Evolutionary conservation across 2,888 invertebrate species (phyloP).

Genomic region (Gymnocheta viridis): DNA sequence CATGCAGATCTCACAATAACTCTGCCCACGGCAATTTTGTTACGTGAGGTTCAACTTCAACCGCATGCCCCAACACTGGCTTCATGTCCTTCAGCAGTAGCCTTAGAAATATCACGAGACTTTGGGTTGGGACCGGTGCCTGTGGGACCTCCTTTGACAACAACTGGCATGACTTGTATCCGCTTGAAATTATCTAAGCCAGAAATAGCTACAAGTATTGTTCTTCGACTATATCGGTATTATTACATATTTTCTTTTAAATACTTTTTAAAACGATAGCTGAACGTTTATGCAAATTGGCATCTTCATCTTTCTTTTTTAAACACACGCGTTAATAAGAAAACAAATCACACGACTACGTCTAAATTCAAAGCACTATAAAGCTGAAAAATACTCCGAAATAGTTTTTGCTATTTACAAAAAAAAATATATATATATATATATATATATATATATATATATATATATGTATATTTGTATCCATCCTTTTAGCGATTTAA

Average conservation of each 20-base stretch:
- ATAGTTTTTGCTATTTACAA: too few relatives aligned
- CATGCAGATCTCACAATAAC: conserved; percentile 93
- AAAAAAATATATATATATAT: too few relatives aligned
- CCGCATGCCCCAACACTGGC: conserved; percentile 92
- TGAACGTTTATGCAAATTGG: not conserved
- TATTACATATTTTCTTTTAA: not conserved
- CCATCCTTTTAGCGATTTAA: too few relatives aligned
- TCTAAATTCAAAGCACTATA: too few relatives aligned
- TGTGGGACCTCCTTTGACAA: conserved; percentile 92
- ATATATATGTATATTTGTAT: too few relatives aligned
- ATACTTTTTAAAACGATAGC: not conserved
- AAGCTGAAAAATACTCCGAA: too few relatives aligned
- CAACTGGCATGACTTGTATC: conserved; percentile 94
- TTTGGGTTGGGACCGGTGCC: conserved; percentile 90
- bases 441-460: too few relatives aligned
- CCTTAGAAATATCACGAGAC: conserved; percentile 92
- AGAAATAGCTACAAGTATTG: conserved; percentile 92
- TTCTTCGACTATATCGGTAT: conserved; percentile 83
- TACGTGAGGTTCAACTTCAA: conserved; percentile 93
- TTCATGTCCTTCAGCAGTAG: conserved; percentile 94
- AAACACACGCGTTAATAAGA: too few relatives aligned
- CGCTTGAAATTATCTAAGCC: conserved; percentile 91
- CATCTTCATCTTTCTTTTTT: not conserved
- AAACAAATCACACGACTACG: too few relatives aligned
- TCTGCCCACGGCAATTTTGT: conserved; percentile 92